A percentile compares a stretch with the other conserved stretches of the same genome.
Conservation (phyloP, 1,140 invertebrate species). For the Drosophila ambigua region DNA sequence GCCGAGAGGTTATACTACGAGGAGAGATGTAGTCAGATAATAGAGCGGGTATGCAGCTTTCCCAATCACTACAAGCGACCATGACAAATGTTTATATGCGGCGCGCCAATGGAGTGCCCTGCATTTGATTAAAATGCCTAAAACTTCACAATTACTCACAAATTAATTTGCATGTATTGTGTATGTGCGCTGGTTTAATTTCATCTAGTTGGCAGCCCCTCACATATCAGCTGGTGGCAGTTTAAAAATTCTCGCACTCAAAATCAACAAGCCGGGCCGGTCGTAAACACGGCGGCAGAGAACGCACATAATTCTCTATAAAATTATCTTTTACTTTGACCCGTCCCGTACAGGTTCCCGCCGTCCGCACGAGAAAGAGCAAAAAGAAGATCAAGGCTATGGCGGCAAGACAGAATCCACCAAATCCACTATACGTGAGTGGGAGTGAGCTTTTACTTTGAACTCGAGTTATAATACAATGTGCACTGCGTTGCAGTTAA, state of each 20-base stretch:
- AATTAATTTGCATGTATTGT: slow-evolving; percentile 4
- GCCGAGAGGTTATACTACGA: slow-evolving; percentile 53
- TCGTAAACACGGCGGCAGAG: not conserved
- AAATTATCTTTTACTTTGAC: slow-evolving; percentile 5
- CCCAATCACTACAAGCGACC: not conserved
- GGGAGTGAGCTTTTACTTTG: too few relatives aligned
- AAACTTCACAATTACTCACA: slow-evolving; percentile 5
- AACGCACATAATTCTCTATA: slow-evolving; percentile 1
- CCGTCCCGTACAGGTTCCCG: slow-evolving; percentile 28
- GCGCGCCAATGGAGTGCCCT: not conserved
- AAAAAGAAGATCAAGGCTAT: slow-evolving; percentile 55
- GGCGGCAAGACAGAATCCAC: slow-evolving; percentile 39
- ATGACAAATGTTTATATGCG: too few relatives aligned
- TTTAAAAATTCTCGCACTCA: slow-evolving; percentile 15
- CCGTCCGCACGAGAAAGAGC: slow-evolving; percentile 27
- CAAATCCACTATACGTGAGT: slow-evolving; percentile 60
- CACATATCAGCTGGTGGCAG: slow-evolving; percentile 42
- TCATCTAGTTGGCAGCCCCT: slow-evolving; percentile 50
- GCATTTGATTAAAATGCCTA: not conserved
- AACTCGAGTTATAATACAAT: too few relatives aligned
- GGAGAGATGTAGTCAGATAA: not conserved
- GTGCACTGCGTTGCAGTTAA: slow-evolving; percentile 42
- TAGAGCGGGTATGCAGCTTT: slow-evolving; percentile 21
- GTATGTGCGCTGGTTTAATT: slow-evolving; percentile 3
- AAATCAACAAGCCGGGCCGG: slow-evolving; percentile 23